Conservation (phyloP, 1,140 invertebrate species). For the Danaus plexippus region DNA sequence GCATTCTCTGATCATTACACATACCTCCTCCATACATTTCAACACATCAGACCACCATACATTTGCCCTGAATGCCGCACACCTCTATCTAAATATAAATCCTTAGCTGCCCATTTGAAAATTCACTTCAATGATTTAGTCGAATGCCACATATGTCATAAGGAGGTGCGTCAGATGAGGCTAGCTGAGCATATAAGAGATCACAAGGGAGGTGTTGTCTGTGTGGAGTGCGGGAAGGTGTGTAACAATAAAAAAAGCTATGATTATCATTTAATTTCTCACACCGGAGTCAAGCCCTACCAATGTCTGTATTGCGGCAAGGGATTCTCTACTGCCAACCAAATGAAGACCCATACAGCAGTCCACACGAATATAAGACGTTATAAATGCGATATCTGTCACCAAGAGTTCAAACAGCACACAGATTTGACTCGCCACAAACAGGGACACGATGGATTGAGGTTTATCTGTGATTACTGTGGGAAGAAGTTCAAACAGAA, state of each 20-base stretch:
- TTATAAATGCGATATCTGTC: neutral
- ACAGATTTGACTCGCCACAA: neutral
- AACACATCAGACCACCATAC: conserved; percentile 4
- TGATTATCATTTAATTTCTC: conserved; percentile 6
- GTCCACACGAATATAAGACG: conserved; percentile 1
- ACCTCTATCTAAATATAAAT: neutral
- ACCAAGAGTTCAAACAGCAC: neutral
- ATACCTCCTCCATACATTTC: conserved; percentile 1
- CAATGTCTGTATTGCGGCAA: conserved; percentile 11
- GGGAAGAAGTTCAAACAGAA: conserved; percentile 7
- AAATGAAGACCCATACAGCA: conserved; percentile 3
- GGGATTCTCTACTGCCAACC: neutral
- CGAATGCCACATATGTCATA: conserved; percentile 4
- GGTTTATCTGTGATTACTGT: conserved; percentile 4
- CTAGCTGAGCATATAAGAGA: conserved; percentile 1
- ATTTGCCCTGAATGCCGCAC: neutral
- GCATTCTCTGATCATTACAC: neutral
- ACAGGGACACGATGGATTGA: neutral
- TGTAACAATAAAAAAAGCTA: neutral
- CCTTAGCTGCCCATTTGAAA: conserved; percentile 2
- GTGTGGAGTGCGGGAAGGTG: conserved; percentile 7
- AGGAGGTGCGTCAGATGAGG: neutral
- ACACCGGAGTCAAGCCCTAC: conserved; percentile 9
- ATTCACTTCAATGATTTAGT: neutral
- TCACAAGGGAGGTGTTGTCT: neutral